phyloP scores from a whole-genome alignment of 2,113 vertebrate genomes.

The Megaptera novaeangliae region DNA sequence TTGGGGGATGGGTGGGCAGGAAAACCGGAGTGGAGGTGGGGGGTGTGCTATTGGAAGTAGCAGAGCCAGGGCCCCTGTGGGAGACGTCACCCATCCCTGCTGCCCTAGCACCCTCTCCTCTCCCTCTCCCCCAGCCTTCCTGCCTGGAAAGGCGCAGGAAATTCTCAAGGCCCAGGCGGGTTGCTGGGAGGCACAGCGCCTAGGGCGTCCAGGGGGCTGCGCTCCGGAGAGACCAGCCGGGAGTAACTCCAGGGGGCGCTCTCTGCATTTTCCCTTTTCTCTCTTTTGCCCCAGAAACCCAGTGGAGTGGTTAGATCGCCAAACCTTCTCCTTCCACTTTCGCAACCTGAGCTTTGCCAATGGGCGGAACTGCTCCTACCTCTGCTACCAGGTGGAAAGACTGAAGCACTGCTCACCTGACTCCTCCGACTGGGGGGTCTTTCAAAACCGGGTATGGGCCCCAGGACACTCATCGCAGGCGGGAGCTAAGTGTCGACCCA shows the following conservation, averaged over 20 bases:
- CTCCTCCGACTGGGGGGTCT: rapidly evolving
- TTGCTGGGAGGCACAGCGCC: rapidly evolving
- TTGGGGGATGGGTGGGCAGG: not conserved
- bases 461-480: not conserved
- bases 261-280: not conserved
- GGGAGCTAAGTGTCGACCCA: not conserved
- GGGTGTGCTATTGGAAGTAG: not conserved
- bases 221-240: not conserved
- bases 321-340: not conserved
- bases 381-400: conserved; percentile 1
- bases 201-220: rapidly evolving
- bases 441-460: not conserved
- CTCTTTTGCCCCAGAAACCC: not conserved
- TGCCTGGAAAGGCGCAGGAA: not conserved
- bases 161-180: not conserved
- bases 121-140: not conserved
- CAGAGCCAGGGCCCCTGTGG: rapidly evolving
- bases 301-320: rapidly evolving
- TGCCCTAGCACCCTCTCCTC: not conserved
- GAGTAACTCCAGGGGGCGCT: rapidly evolving
- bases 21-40: not conserved
- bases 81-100: not conserved
- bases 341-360: rapidly evolving
- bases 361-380: rapidly evolving
- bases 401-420: rapidly evolving